Evolutionary conservation across 2,888 invertebrate species (phyloP).

Genomic region (Exocentrus adspersus): DNA sequence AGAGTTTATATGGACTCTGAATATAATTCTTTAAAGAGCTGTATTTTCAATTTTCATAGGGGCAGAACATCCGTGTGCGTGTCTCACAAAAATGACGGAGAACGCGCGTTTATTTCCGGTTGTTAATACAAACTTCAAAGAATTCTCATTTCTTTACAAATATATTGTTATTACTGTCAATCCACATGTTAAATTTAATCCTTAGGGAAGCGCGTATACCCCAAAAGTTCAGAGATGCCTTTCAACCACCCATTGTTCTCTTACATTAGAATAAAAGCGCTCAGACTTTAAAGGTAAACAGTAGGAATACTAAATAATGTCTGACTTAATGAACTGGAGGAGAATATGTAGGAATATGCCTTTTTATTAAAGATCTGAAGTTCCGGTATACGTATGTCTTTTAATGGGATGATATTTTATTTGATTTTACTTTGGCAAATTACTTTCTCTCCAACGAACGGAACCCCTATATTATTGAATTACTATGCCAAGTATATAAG

Average conservation of each 20-base stretch:
- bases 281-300: slow-evolving; percentile 59
- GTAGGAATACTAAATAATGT: slow-evolving; percentile 58
- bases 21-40: not conserved
- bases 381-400: slow-evolving; percentile 37
- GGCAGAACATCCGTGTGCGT: slow-evolving; percentile 32
- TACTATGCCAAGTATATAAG: slow-evolving; percentile 32
- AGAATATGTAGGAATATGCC: slow-evolving; percentile 53
- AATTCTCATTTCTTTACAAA: slow-evolving; percentile 59
- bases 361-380: slow-evolving; percentile 54
- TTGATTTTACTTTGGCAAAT: slow-evolving; percentile 51
- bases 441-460: slow-evolving; percentile 40
- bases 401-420: slow-evolving; percentile 52
- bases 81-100: slow-evolving; percentile 30
- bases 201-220: slow-evolving; percentile 54
- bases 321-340: slow-evolving; percentile 59
- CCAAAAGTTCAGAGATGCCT: slow-evolving; percentile 51
- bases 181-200: slow-evolving; percentile 65
- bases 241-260: slow-evolving; percentile 61
- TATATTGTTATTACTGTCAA: slow-evolving; percentile 64
- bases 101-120: slow-evolving; percentile 56
- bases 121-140: slow-evolving; percentile 63
- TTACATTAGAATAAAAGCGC: slow-evolving; percentile 61
- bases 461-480: slow-evolving; percentile 31
- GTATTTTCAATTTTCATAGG: slow-evolving; percentile 32
- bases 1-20: not conserved